Evolutionary conservation across 2,797 vertebrate genomes (phyloP).

Genomic region (Clarias pachynema): DNA sequence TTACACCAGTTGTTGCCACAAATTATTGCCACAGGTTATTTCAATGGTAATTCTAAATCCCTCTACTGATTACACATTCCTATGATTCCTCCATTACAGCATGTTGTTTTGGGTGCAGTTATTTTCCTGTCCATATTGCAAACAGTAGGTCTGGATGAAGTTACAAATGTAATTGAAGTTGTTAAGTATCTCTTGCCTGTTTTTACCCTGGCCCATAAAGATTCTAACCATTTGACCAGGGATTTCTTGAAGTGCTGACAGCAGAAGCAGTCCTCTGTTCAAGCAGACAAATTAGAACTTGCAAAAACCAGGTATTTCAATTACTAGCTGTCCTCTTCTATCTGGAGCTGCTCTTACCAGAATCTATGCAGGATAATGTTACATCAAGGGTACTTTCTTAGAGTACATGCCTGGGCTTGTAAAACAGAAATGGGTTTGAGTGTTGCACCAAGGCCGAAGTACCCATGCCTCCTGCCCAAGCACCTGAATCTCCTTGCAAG

Average conservation of each 20-base stretch:
- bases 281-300: not conserved
- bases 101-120: constrained; percentile 7
- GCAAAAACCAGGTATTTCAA: not conserved
- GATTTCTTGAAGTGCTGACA: constrained; percentile 8
- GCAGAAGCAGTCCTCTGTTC: constrained; percentile 1
- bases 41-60: not conserved
- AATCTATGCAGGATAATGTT: not conserved
- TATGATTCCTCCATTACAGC: not conserved
- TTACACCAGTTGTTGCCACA: not conserved
- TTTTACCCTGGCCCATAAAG: constrained; percentile 3
- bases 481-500: not conserved
- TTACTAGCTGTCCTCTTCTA: not conserved
- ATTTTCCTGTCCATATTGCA: constrained; percentile 11
- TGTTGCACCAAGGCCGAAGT: not conserved
- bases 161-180: constrained; percentile 21
- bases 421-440: not conserved
- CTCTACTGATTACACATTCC: not conserved
- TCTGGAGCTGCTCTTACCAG: not conserved
- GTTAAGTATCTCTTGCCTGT: constrained; percentile 3
- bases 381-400: not conserved
- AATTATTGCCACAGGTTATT: not conserved
- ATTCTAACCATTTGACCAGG: constrained; percentile 20
- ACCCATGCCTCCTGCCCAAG: not conserved
- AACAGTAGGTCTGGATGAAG: constrained; percentile 5
- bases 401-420: not conserved